These are phyloP conservation scores for Bothrops jararaca DNA, from an alignment of 2,113 vertebrate genomes.

Conservation along the genomic window DNA sequence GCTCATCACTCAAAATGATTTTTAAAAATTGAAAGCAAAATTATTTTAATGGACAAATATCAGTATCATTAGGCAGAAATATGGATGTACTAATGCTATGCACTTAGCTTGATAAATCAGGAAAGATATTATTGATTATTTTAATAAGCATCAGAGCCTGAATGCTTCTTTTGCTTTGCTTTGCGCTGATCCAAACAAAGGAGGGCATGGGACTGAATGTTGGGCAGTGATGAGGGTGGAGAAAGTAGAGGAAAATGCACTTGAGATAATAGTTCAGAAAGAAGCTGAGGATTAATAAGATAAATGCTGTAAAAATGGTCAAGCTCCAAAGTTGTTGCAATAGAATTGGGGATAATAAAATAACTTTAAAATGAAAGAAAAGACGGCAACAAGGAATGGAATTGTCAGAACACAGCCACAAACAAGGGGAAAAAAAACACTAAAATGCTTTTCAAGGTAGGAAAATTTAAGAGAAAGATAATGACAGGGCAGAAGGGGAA, in stretches of 20 bases:
- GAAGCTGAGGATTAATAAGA: not conserved
- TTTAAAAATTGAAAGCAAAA: not conserved
- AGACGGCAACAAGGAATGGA: not conserved
- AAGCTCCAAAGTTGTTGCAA: not conserved
- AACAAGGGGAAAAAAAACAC: not conserved
- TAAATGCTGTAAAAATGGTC: not conserved
- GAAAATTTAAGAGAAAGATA: not conserved
- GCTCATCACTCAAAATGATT: slow-evolving; percentile 1
- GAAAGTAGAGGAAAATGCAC: not conserved
- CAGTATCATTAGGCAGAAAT: not conserved
- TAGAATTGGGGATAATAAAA: not conserved
- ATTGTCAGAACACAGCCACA: not conserved
- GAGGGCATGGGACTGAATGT: not conserved
- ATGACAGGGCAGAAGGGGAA: not conserved
- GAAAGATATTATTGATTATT: not conserved
- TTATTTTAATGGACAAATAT: not conserved
- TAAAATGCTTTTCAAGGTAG: not conserved
- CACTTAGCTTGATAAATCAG: not conserved
- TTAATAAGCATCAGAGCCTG: not conserved
- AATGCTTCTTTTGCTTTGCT: not conserved
- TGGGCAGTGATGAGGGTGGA: no score
- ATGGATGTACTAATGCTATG: not conserved
- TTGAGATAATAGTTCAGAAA: not conserved
- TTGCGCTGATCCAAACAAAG: not conserved
- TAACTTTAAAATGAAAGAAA: not conserved